phyloP scores from a whole-genome alignment of 2,888 invertebrate genomes.

The Hololepta plana region DNA sequence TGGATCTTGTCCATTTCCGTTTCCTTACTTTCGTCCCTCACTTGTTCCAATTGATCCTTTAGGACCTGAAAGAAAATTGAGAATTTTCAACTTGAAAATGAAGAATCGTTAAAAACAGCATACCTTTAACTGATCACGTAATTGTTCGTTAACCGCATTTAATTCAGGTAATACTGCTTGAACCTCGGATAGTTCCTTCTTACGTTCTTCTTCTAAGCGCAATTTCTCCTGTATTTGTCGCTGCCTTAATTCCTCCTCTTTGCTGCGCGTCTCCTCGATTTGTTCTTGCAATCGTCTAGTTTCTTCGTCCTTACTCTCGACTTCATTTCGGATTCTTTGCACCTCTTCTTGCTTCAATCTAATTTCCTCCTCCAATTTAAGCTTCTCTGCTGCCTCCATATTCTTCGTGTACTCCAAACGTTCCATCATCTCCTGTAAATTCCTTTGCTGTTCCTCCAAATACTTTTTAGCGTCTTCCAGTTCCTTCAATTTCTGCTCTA shows the following conservation, averaged over 20 bases:
- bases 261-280: slow-evolving; percentile 18
- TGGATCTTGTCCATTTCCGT: slow-evolving; percentile 22
- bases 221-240: slow-evolving; percentile 14
- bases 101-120: slow-evolving; percentile 3
- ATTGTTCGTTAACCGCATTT: slow-evolving; percentile 19
- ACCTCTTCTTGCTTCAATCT: slow-evolving; percentile 48
- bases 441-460: slow-evolving; percentile 67
- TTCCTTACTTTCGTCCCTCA: slow-evolving; percentile 18
- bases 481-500: slow-evolving; percentile 78
- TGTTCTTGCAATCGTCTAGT: slow-evolving; percentile 20
- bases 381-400: slow-evolving; percentile 69
- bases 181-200: slow-evolving; percentile 13
- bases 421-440: slow-evolving; percentile 74
- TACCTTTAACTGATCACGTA: slow-evolving; percentile 23
- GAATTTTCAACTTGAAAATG: slow-evolving; percentile 1
- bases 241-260: slow-evolving; percentile 16
- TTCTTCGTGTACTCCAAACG: slow-evolving; percentile 80
- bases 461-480: slow-evolving; percentile 80
- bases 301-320: slow-evolving; percentile 19
- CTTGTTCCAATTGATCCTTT: slow-evolving; percentile 19
- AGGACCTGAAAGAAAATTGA: slow-evolving; percentile 15
- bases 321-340: slow-evolving; percentile 18
- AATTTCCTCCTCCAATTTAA: slow-evolving; percentile 77
- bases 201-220: slow-evolving; percentile 13
- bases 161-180: slow-evolving; percentile 19